Evolutionary conservation across 2,888 invertebrate species (phyloP).

Genomic region (Tenthredo livida): DNA sequence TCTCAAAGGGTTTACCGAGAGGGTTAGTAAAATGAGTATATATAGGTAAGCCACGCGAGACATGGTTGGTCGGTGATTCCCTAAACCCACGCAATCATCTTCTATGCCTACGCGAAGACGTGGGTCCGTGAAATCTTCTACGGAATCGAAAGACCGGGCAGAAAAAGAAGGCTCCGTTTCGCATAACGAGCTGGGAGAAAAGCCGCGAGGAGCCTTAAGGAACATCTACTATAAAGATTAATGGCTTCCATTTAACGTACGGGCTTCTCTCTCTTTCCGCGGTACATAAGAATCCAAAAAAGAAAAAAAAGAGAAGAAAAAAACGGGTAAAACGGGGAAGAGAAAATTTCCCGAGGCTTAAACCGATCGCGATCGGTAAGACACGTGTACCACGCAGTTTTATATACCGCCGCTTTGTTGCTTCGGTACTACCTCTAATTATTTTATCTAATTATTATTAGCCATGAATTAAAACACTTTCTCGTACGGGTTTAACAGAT

Average conservation of each 20-base stretch:
- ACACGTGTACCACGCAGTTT: neutral
- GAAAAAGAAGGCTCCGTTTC: constrained; percentile 5
- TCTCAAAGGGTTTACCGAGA: neutral
- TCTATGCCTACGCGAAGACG: constrained; percentile 10
- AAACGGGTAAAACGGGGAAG: neutral
- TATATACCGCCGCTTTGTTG: neutral
- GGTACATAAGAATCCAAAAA: neutral
- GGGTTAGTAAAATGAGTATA: neutral
- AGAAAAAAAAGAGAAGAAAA: too few species aligned
- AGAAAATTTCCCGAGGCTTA: neutral
- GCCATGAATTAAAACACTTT: neutral
- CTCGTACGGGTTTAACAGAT: neutral
- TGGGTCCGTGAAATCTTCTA: neutral
- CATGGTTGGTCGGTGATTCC: neutral
- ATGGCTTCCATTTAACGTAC: constrained; percentile 38
- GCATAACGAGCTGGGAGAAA: constrained; percentile 9
- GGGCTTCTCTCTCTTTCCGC: neutral
- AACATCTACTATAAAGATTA: constrained; percentile 36
- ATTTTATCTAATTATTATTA: neutral
- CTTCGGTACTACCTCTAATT: neutral
- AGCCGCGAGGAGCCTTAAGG: constrained; percentile 20
- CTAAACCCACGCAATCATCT: constrained; percentile 31
- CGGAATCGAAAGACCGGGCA: neutral
- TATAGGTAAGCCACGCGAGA: neutral
- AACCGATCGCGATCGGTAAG: neutral